Evolutionary conservation across 2,113 vertebrate species (phyloP), one percentile per base, ranked within the genome.

Genomic region (Onychostruthus taczanowskii): DNA sequence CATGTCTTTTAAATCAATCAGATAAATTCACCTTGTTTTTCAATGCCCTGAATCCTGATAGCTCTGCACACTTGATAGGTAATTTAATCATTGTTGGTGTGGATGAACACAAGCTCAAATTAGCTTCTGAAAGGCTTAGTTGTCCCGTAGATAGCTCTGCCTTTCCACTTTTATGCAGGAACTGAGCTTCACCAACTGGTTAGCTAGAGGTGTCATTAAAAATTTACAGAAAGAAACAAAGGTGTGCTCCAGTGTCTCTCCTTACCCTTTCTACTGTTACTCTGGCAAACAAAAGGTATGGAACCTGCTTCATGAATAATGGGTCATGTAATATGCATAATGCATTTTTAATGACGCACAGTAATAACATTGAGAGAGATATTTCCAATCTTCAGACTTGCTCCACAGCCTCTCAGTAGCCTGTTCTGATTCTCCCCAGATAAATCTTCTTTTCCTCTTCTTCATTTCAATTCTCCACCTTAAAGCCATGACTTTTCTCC

Each of bases 191-290:
- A 98, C 98, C 98, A 98, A 98, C 98, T 98, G 98, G 98, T 97
- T 98, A 92, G 98, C 98, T 98, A 93, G 98, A 98, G 98, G 98
- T 59, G 90, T 92, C 96, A 98, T 98, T 98, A 98, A 98, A 98
- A 98, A 98, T 98, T 98, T 97, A 98, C 95, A 83, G 93, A 97
- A 91, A 97, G 97, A 98, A 97, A 98, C 98, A 98, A 98, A 98
- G 98, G 98, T 98, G 98, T 96, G 94, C 97, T 95, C 95, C 89
- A 88, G 84, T 58, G 37, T 98, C 97, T 98, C 97, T 95, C 88
- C 81, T 98, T 98, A 98, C 98, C 96, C 93, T 97, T 98, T 98
- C 98, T 98, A 96, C 97, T 96, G 96, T 98, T 98, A 98, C 98
- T 93, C 93, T 39, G 20, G 94, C 93, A 97, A 96, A 98, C 98